Base-by-base conservation (phyloP, 2,888 invertebrate species). In the Omphaloscelis lunosa region DNA sequence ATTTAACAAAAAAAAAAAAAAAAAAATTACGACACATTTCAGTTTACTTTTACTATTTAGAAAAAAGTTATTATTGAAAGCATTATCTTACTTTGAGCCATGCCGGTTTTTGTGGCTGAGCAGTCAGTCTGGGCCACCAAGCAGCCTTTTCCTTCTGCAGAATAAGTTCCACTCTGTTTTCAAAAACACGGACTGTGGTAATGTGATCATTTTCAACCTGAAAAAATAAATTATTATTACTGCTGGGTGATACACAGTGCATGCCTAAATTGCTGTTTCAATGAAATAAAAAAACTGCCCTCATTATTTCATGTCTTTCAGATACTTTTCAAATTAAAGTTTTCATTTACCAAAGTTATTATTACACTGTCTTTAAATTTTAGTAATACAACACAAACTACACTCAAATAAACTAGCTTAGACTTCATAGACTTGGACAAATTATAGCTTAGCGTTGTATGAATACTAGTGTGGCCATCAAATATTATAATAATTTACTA, bases 81-180 rank as follows among this genome's bases (percentile, higher is more conserved):
- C 7, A 58, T 27, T 15, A 27, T 58, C 58, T 63, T 45, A 97
- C 97, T 95, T 99, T 99, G 8, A 99, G 95, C 99, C 99, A 99
- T 0, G 98, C 98, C 0, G 99, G 98, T 93, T 99, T 99, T 89
- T 98, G 98, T 1, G 98, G 98, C 82, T 98, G 97, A 17, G 98
- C 97, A 1, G 98, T 98, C 29, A 99, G 95, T 69, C 99, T 96
- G 0, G 99, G 98, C 99, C 99, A 99, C 98, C 98, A 98, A 2
- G 97, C 97, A 2, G 95, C 95, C 48, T 97, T 96, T 61, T 95
- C 92, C 93, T 99, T 99, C 72, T 96, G 97, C 62, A 99, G 95
- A 0, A 97, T 94, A 89, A 99, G 97, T 86, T 98, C 98, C 29
- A 99, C 97, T 92, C 98, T 97, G 79, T 98, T 97, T 79, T 98